These are phyloP conservation scores for Phrynocephalus versicolor DNA, from an alignment of 2,113 vertebrate species.

Conservation along the genomic window DNA sequence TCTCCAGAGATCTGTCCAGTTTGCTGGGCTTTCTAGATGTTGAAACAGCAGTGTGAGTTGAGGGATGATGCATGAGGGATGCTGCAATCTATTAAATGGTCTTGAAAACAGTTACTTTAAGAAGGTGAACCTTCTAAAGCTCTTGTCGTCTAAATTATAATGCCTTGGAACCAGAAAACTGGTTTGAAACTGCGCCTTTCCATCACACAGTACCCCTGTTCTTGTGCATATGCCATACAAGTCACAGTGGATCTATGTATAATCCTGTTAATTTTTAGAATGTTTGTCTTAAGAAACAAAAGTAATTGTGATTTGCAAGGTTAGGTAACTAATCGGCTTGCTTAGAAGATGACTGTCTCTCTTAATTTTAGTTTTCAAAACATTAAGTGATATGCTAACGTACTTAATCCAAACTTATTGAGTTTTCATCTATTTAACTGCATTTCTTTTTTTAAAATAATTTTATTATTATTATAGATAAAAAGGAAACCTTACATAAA, in stretches of 20 bases:
- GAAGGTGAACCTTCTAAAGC: neutral
- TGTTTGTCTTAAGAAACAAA: slow-evolving; percentile 43
- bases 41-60: neutral
- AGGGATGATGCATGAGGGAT: neutral
- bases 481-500: no score
- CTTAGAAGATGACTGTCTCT: slow-evolving; percentile 35
- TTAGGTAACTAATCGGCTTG: slow-evolving; percentile 36
- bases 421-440: slow-evolving; percentile 37
- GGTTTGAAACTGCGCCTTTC: slow-evolving; percentile 20
- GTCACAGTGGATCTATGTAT: slow-evolving; percentile 9
- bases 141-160: slow-evolving; percentile 7
- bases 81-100: neutral
- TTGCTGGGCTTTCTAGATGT: neutral
- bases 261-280: slow-evolving; percentile 49
- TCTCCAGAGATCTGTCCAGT: neutral
- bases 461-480: no score
- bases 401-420: slow-evolving; percentile 37
- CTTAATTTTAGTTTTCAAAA: slow-evolving; percentile 53
- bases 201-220: neutral
- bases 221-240: neutral
- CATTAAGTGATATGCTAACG: slow-evolving; percentile 24
- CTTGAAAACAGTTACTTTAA: neutral
- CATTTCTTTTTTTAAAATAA: no score
- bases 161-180: neutral
- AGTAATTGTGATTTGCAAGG: slow-evolving; percentile 53